These are phyloP conservation scores for Drosophila bocki DNA, from an alignment of 1,140 invertebrate species.

Conservation along the genomic window DNA sequence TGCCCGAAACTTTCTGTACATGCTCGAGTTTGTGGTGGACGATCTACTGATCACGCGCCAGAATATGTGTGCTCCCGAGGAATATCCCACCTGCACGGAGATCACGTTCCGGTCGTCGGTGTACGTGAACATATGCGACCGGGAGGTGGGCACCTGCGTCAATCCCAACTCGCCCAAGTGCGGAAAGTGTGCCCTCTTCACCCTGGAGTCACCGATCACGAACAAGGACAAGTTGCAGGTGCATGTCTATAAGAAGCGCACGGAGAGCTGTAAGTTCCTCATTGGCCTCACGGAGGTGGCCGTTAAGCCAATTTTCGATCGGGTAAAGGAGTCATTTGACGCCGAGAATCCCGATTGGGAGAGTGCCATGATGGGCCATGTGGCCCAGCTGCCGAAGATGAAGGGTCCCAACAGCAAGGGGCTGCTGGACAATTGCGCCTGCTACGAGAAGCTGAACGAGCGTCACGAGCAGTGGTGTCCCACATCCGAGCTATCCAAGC, in stretches of 20 bases:
- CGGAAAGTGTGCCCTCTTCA: conserved; percentile 79
- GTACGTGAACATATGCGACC: conserved; percentile 72
- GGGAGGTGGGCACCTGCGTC: conserved; percentile 70
- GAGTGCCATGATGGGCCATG: conserved; percentile 32
- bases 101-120: conserved; percentile 74
- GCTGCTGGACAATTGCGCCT: conserved; percentile 65
- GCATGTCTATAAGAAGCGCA: conserved; percentile 80
- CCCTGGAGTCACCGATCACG: conserved; percentile 67
- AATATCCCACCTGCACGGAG: conserved; percentile 79
- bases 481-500: conserved; percentile 71
- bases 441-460: conserved; percentile 52
- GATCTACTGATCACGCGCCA: conserved; percentile 75
- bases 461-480: conserved; percentile 74
- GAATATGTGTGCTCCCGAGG: conserved; percentile 79
- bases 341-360: conserved; percentile 72
- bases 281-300: conserved; percentile 74
- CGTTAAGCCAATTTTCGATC: conserved; percentile 74
- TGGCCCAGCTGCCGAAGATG: conserved; percentile 51
- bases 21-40: conserved; percentile 83
- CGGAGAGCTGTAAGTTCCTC: conserved; percentile 79
- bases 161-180: conserved; percentile 68
- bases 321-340: conserved; percentile 72
- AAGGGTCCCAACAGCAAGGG: conserved; percentile 58
- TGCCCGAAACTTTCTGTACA: conserved; percentile 63
- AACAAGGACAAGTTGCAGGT: conserved; percentile 76